Base-by-base conservation (phyloP, 2,888 invertebrate species). In the Eupithecia tripunctaria region DNA sequence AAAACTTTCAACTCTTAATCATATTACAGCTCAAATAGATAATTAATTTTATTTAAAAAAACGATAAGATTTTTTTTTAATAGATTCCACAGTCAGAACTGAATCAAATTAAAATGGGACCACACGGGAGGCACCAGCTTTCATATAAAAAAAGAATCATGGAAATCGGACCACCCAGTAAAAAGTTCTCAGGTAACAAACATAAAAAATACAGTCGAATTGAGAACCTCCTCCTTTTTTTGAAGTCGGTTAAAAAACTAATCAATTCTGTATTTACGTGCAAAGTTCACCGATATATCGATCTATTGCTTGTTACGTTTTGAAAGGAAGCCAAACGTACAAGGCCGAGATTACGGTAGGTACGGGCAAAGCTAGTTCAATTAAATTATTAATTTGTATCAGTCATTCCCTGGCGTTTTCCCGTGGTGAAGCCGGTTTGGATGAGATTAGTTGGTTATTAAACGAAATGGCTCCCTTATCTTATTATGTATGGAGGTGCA, bases 311-410 rank as follows among this genome's bases (percentile, higher is more conserved):
- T 12, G 38, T 38, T 66, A 59, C 36, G n/a, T 29, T 70, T 73
- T 70, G 67, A 67, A 60, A 59, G 66, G 70, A 60, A 68, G 73
- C 68, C 65, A 71, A 64, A 66, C 62, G 38, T 59, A 21, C 67
- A 73, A 70, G 56, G 63, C 43, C 65, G 47, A 68, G 47, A 66
- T 71, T 62, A 62, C 29, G 51, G 62, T 43, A 65, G 5, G 60
- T 27, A 18, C 21, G 63, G 25, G 69, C 63, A 27, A 41, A 66
- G 68, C 27, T 27, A n/a, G 60, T 8, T 56, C 43, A 70, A 75
- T 73, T 70, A 68, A 75, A 71, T 59, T 67, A 66, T 68, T 71
- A 69, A 73, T 73, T 71, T 73, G 68, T 51, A 68, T 21, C 29
- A 65, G 70, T 66, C n/a, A 62, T 38, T 67, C 62, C 60, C 18